Evolutionary conservation across 2,888 invertebrate species (phyloP).

Genomic region (Sphaerophoria taeniata): DNA sequence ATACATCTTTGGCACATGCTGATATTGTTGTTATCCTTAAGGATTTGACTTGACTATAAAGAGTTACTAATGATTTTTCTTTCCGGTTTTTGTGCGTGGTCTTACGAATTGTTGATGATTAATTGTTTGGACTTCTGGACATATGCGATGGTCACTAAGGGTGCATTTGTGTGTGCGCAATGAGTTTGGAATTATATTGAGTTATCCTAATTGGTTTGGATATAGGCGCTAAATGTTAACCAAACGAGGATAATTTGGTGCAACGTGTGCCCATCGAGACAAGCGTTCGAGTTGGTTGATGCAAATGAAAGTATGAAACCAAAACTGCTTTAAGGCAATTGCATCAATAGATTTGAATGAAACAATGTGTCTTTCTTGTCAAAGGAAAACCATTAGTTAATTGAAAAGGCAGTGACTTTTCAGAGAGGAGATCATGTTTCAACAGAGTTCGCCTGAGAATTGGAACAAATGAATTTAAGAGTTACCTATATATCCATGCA

Average conservation of each 20-base stretch:
- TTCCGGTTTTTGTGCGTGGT: no score
- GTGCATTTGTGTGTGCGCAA: neutral
- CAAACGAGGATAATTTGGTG: constrained; percentile 23
- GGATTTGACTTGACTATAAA: constrained; percentile 31
- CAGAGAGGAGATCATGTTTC: no score
- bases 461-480: neutral
- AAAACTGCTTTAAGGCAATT: no score
- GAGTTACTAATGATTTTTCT: neutral
- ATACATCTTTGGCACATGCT: constrained; percentile 61
- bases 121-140: no score
- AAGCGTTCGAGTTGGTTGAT: constrained; percentile 40
- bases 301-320: constrained; percentile 12
- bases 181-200: constrained; percentile 34
- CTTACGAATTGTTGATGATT: neutral
- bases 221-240: constrained; percentile 64
- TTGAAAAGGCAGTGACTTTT: no score
- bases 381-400: neutral
- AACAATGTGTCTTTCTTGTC: no score
- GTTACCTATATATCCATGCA: neutral
- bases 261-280: constrained; percentile 28
- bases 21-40: constrained; percentile 53
- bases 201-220: constrained; percentile 63
- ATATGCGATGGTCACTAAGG: constrained; percentile 19
- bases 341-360: no score
- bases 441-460: no score